Evolutionary conservation across 2,888 invertebrate species (phyloP).

Genomic region (Pammene fasciana): DNA sequence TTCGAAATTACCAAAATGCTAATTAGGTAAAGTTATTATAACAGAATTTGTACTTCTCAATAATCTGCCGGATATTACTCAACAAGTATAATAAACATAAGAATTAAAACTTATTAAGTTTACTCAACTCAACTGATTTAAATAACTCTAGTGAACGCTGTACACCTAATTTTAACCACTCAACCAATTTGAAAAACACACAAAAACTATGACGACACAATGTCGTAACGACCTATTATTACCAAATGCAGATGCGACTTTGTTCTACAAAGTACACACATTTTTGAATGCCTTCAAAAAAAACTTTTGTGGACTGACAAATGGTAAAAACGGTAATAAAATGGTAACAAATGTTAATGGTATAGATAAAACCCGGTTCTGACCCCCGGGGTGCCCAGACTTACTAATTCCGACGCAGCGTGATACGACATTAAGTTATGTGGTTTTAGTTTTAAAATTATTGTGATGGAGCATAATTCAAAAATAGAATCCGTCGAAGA

Average conservation of each 20-base stretch:
- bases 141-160: constrained; percentile 15
- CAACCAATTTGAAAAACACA: constrained; percentile 39
- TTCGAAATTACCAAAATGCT: not conserved
- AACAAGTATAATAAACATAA: constrained; percentile 10
- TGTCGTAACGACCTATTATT: not conserved
- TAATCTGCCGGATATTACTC: constrained; percentile 22
- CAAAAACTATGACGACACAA: constrained; percentile 1
- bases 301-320: constrained; percentile 35
- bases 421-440: constrained; percentile 42
- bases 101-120: constrained; percentile 25
- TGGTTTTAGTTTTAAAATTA: constrained; percentile 42
- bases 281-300: constrained; percentile 25
- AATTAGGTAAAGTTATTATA: constrained; percentile 7
- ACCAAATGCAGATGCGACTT: not conserved
- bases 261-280: not conserved
- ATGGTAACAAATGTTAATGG: constrained; percentile 46
- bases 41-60: not conserved
- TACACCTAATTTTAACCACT: constrained; percentile 28
- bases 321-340: constrained; percentile 45
- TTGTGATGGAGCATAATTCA: constrained; percentile 35
- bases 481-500: constrained; percentile 32
- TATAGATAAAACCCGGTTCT: constrained; percentile 37
- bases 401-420: constrained; percentile 41
- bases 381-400: constrained; percentile 41
- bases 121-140: constrained; percentile 26